Base-by-base conservation (phyloP, 2,888 invertebrate species). In the Oligia latruncula region DNA sequence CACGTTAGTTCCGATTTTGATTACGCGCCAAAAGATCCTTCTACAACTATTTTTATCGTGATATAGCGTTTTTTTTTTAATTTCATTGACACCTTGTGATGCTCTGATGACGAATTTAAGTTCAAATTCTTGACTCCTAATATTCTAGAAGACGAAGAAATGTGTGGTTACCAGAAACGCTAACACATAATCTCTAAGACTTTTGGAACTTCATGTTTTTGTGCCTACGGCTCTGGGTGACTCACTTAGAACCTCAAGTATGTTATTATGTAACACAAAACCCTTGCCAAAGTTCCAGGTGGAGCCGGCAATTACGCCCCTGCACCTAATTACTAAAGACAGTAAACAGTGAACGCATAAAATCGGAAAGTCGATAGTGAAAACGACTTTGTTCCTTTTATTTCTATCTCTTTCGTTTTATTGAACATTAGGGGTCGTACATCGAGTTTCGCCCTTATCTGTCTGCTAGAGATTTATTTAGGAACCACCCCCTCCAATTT, bases 401-500 rank as follows among this genome's bases (percentile, higher is more conserved):
- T 89, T 90, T 91, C 90, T 89, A 88, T 91, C 91, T 92, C 89
- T 87, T 89, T 90, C 90, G 84, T 92, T 93, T 93, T 92, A 93
- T 93, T 94, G 92, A 92, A 90, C 90, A 91, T 91, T 90, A 92
- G 92, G 89, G 83, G 90, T 87, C 91, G 88, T 86, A 88, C 89
- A 88, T 90, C 87, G 90, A 90, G 88, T 89, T 88, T 84, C 85
- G 90, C 91, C 92, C 92, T 92, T 92, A 92, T 93, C 94, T 93
- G 91, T 92, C 93, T 89, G 84, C 89, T 86, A 85, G 84, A 93
- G 94, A 94, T 94, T 94, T 94, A 94, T 94, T 90, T 89, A 81
- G 82, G 89, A 83, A 80, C 87, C 89, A 90, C 82, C 90, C 89
- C 81, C 84, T 79, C 82, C 81, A 88, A 88, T 88, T 90, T 87